phyloP scores from a whole-genome alignment of 2,797 vertebrate species.

The Molossus alvarezi region DNA sequence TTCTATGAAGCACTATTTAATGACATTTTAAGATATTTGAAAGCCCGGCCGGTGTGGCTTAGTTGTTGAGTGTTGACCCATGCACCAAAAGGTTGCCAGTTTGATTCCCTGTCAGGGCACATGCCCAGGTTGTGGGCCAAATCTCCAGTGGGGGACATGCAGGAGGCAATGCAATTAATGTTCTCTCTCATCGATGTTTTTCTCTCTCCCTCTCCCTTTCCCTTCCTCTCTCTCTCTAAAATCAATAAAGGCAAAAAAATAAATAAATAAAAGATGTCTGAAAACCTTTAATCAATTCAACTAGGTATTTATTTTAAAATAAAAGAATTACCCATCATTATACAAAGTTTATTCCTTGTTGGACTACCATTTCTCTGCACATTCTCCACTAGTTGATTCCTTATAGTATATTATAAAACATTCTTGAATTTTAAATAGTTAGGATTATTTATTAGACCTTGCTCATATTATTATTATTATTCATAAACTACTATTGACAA shows the following conservation, averaged over 20 bases:
- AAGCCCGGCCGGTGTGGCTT: neutral
- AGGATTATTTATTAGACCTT: neutral
- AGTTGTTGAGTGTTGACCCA: too few species aligned
- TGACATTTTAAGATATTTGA: neutral
- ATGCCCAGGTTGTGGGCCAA: too few species aligned
- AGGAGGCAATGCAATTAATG: too few species aligned
- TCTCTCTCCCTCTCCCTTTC: too few species aligned
- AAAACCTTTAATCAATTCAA: neutral
- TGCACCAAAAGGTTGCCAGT: too few species aligned
- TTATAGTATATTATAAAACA: neutral
- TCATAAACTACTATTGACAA: neutral
- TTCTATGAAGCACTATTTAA: neutral
- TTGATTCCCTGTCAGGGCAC: too few species aligned
- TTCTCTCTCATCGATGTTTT: too few species aligned
- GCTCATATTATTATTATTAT: neutral
- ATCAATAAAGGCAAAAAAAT: too few species aligned
- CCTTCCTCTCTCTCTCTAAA: too few species aligned
- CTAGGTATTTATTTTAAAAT: constrained; percentile 23
- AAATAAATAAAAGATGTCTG: neutral
- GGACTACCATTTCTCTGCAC: neutral
- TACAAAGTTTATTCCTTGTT: neutral
- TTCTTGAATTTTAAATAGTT: neutral
- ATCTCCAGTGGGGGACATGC: too few species aligned
- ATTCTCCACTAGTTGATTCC: neutral
- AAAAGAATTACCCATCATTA: neutral